Evolutionary conservation across 30 jellyfish, hydroid and myxozoan genomes (phyloP).

Genomic region (Morbakka virulenta): DNA sequence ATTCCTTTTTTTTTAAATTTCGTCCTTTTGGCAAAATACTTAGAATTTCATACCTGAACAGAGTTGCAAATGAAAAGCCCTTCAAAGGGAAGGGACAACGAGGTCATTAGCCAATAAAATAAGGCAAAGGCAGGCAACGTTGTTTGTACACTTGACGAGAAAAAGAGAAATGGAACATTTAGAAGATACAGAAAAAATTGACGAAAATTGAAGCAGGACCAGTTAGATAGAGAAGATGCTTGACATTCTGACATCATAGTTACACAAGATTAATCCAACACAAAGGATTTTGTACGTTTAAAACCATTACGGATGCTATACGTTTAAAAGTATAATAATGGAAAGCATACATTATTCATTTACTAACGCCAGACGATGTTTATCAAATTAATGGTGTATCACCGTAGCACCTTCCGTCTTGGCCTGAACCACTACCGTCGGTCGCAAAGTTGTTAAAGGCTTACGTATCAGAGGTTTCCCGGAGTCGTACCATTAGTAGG

Average conservation of each 20-base stretch:
- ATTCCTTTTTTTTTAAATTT: too few relatives aligned
- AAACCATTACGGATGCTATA: not conserved
- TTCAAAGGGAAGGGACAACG: not conserved
- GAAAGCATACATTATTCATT: too few relatives aligned
- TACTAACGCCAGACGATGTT: too few relatives aligned
- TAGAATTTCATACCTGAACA: constrained; percentile 12
- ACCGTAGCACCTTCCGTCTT: too few relatives aligned
- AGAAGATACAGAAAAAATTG: constrained; percentile 10
- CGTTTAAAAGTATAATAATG: too few relatives aligned
- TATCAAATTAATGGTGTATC: too few relatives aligned
- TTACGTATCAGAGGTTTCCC: too few relatives aligned
- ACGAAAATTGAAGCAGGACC: not conserved
- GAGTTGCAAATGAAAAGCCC: constrained; percentile 24
- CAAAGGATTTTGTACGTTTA: not conserved
- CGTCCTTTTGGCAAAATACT: constrained; percentile 5
- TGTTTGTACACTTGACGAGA: constrained; percentile 10
- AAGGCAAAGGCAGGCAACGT: not conserved
- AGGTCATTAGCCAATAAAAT: not conserved
- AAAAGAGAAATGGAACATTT: not conserved
- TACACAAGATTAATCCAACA: not conserved
- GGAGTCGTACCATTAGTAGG: too few relatives aligned
- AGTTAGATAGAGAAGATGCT: not conserved
- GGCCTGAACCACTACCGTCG: too few relatives aligned
- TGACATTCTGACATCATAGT: not conserved
- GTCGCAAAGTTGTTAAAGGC: too few relatives aligned